Evolutionary conservation across 1,140 invertebrate genomes (phyloP), one percentile per base, ranked within the genome.

Genomic region (Caenorhabditis inopinata): DNA sequence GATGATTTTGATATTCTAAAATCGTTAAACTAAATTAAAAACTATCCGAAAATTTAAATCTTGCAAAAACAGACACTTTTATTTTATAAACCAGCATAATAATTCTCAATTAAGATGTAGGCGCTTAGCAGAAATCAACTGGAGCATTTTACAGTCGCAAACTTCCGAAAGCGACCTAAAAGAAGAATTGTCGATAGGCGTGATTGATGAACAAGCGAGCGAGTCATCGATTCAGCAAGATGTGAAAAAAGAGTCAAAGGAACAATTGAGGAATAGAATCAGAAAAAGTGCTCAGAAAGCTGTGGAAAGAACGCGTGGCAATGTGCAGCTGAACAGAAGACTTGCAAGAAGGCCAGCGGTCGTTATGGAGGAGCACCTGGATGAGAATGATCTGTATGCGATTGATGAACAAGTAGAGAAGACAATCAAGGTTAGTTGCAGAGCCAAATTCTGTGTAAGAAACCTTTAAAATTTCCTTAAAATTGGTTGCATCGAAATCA

Each of bases 281-380:
- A 23, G 74, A 42, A 75, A 75, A n/a, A 75, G 42, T 75, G 75
- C 75, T 0, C 75, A 76, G 21, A 49, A 48, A 11, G 32, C 48
- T 18, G 75, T 76, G 18, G 75, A 76, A 16, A 48, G 75, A 35
- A 76, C 75, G 21, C 47, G 75, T 32, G 75, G 48, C 18, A 38
- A 48, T 38, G 75, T 51, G 9, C 46, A 48, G 21, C 42, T 76
- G 27, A 49, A 32, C 23, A 29, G 47, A 21, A 51, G 75, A 76
- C 16, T 76, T 0, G 45, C 46, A 6, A 76, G 75, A 51, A 35
- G 48, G 29, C 46, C 48, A 23, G 53, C 75, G 9, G 46, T 76
- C 14, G 48, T 51, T 18, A 51, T 38, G 27, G 32, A 48, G 18
- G 58, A 68, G n/a, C 58, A 68, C 38, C n/a, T 68, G 14, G 58